Evolutionary conservation across 2,113 vertebrate species (phyloP), one percentile per base, ranked within the genome.

Genomic region (Nicator chloris): DNA sequence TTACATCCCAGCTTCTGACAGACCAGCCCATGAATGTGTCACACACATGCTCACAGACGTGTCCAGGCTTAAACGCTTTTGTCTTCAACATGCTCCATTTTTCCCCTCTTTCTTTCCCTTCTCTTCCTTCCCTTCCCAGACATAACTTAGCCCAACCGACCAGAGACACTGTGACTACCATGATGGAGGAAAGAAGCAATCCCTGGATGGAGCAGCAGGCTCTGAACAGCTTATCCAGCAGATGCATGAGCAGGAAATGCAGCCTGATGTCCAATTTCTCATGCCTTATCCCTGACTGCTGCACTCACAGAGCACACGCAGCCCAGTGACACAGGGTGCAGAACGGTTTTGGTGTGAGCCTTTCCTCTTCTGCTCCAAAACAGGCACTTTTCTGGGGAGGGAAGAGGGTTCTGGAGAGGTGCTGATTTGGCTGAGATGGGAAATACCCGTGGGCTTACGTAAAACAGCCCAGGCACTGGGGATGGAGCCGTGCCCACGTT

Each of bases 171-270:
- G 44, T 59, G 70, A 80, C 93, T 64, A 15, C 76, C 92, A 42
- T 61, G 72, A 68, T 82, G 92, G 53, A 92, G 92, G 72, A 68
- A 76, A 84, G 93, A 88, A 95, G 84, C 93, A 88, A 96, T 95
- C 94, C 37, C 79, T 71, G 90, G 92, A 82, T 53, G 72, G 86
- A 83, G 64, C 12, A 1, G n/a, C 9, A 5, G 88, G 90, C 92
- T 96, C 88, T 90, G 39, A 88, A 24, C 64, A 57, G 92, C 90
- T 96, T 72, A 68, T 78, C 88, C 60, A 14, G 87, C 93, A 94
- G 94, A 96, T 92, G 92, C 93, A 76, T 0, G 93, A 94, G 88
- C 72, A 94, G 96, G 96, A 97, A 96, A 96, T 94, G 86, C 96
- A 95, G 16, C 18, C 89, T 84, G 85, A 84, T 94, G 94, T 97